Evolutionary conservation across 2,113 vertebrate species (phyloP).

Genomic region (Pachypanchax playfairii): DNA sequence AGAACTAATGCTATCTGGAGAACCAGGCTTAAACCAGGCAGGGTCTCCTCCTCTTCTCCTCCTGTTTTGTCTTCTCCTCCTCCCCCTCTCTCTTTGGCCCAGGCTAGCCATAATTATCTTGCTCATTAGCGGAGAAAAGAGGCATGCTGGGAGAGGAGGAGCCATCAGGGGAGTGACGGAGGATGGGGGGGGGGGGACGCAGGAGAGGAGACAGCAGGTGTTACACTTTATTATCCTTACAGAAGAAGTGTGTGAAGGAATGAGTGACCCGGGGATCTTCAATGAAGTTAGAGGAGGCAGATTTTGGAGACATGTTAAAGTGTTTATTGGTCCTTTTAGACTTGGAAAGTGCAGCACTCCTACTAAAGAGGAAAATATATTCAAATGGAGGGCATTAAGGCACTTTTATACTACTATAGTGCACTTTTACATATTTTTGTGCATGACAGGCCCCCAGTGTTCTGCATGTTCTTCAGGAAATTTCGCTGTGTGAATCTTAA

Average conservation of each 20-base stretch:
- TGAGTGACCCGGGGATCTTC: constrained; percentile 2
- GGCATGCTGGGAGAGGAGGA: constrained; percentile 41
- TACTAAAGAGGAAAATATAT: not conserved
- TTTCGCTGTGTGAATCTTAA: not conserved
- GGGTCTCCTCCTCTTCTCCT: constrained; percentile 58
- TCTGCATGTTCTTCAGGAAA: not conserved
- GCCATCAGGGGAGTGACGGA: constrained; percentile 54
- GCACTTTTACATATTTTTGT: not conserved
- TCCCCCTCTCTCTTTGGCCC: constrained; percentile 64
- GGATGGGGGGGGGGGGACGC: constrained; percentile 38
- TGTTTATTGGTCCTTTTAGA: constrained; percentile 17
- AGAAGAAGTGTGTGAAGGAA: constrained; percentile 7
- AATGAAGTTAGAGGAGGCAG: not conserved
- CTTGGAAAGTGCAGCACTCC: not conserved
- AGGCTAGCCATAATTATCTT: constrained; percentile 76
- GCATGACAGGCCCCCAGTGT: not conserved
- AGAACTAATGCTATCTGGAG: constrained; percentile 71
- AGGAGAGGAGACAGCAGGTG: constrained; percentile 48
- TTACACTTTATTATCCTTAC: constrained; percentile 25
- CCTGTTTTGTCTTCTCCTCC: constrained; percentile 57
- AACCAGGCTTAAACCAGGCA: constrained; percentile 64
- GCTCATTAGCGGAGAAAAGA: constrained; percentile 74
- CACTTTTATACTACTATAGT: constrained; percentile 6
- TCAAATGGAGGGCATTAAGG: not conserved
- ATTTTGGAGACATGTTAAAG: constrained; percentile 1